These are phyloP conservation scores for Sebastes schlegelii DNA, from an alignment of 2,113 vertebrate species.

Conservation along the genomic window DNA sequence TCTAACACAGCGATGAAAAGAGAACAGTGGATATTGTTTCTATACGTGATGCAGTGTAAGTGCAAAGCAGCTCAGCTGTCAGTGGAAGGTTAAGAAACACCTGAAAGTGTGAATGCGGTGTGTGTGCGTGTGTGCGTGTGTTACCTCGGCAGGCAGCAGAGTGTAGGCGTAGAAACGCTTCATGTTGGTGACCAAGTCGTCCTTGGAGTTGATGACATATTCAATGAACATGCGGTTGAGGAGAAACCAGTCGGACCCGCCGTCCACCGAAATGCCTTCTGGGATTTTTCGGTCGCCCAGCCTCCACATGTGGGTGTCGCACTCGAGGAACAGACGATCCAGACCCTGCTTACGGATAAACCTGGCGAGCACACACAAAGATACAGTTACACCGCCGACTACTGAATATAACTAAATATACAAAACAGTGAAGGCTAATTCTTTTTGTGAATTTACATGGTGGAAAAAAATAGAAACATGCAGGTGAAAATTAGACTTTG, in stretches of 20 bases:
- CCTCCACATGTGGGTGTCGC: conserved; percentile 99
- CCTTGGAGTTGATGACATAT: conserved; percentile 93
- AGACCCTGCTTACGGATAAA: conserved; percentile 98
- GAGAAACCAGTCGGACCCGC: conserved; percentile 98
- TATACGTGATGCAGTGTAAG: not conserved
- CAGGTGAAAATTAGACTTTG: not conserved
- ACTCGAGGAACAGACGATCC: conserved; percentile 96
- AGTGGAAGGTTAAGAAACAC: conserved; percentile 35
- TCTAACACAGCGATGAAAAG: conserved; percentile 10
- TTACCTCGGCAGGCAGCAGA: conserved; percentile 95
- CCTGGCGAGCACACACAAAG: conserved; percentile 72
- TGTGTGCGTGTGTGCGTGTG: not conserved
- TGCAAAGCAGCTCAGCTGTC: conserved; percentile 37
- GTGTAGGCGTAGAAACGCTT: conserved; percentile 97
- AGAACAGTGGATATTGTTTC: conserved; percentile 16
- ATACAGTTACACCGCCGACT: not conserved
- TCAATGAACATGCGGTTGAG: conserved; percentile 96
- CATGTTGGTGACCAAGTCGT: conserved; percentile 95
- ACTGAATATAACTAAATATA: not conserved
- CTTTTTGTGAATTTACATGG: not conserved
- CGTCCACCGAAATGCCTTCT: conserved; percentile 94
- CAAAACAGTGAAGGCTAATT: not conserved
- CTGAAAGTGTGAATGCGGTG: conserved; percentile 9
- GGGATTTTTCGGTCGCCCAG: conserved; percentile 96
- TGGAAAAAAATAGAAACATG: not conserved